Conservation (phyloP, 2,797 vertebrate genomes). For the Paedocypris micromegethes region DNA sequence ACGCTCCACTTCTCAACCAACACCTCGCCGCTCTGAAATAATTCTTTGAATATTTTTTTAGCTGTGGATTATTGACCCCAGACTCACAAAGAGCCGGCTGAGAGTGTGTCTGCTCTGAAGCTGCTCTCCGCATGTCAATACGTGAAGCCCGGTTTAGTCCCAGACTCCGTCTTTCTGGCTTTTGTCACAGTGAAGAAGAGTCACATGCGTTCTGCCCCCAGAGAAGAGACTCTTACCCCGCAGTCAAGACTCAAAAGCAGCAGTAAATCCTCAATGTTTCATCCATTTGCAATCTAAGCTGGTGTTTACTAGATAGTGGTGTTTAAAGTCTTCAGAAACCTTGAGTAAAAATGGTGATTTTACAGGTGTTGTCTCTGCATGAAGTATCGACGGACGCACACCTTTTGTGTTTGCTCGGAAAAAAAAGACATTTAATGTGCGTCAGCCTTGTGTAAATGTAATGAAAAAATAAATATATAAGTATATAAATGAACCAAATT, state of each 20-base stretch:
- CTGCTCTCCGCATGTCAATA: constrained; percentile 18
- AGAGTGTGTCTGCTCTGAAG: constrained; percentile 30
- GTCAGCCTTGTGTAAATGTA: too few species aligned
- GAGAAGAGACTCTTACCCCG: too few species aligned
- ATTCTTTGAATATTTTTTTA: too few species aligned
- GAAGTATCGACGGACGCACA: too few species aligned
- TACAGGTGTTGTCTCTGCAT: too few species aligned
- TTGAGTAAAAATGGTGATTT: too few species aligned
- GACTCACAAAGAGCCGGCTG: constrained; percentile 18
- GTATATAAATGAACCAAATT: too few species aligned
- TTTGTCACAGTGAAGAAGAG: constrained; percentile 10
- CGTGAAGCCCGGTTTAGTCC: constrained; percentile 13
- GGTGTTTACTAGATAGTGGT: neutral
- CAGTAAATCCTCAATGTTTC: neutral
- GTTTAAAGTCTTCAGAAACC: too few species aligned
- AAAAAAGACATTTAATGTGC: too few species aligned
- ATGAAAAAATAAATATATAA: too few species aligned
- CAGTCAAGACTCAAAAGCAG: neutral
- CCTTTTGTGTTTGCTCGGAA: too few species aligned
- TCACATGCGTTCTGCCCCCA: neutral
- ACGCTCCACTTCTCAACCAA: constrained; percentile 10
- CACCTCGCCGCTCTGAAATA: too few species aligned
- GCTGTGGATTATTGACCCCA: constrained; percentile 39
- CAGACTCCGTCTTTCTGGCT: neutral
- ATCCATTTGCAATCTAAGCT: neutral